Evolutionary conservation across 2,797 vertebrate species (phyloP), one percentile per base, ranked within the genome.

Genomic region (Oreochromis mossambicus): DNA sequence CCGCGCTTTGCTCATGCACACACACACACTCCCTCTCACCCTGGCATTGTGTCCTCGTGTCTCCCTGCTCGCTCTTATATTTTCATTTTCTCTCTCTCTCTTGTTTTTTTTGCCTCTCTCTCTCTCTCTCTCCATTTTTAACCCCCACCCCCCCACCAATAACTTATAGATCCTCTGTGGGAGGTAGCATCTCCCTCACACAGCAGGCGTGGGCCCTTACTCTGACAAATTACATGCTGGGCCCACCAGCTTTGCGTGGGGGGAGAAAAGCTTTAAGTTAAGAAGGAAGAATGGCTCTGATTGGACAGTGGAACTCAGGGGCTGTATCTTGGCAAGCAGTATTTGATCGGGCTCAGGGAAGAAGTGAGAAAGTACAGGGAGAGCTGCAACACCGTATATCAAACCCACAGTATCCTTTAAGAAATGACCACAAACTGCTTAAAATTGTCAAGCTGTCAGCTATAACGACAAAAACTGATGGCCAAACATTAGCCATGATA

Each of bases 181-280:
- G 96, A 92, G 93, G 94, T 89, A 94, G 94, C 94, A 95, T 96
- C 96, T 96, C 96, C 95, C 95, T 96, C 95, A 95, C 94, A 92
- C 93, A 93, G 94, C 95, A 95, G 94, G 94, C 95, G 95, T 95
- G 95, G 96, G 96, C 95, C 93, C 95, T 93, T 89, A 91, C 94
- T 94, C 95, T 96, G 96, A 96, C 95, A 96, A 96, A 96, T 96
- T 95, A 96, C 95, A 95, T 92, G 89, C 94, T 78, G 91, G 94
- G 95, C 96, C 96, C 95, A 96, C 95, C 94, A 94, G 92, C 94
- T 90, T 92, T 94, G 95, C 92, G 95, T 92, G 87, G 94, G 94
- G 93, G 92, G 87, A 85, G 87, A 88, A 84, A 93, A 90, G 92
- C 94, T 96, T 79, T 93, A 95, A 94, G 92, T 95, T 95, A 94